Evolutionary conservation across 1,140 invertebrate species (phyloP).

Genomic region (Limonius californicus): DNA sequence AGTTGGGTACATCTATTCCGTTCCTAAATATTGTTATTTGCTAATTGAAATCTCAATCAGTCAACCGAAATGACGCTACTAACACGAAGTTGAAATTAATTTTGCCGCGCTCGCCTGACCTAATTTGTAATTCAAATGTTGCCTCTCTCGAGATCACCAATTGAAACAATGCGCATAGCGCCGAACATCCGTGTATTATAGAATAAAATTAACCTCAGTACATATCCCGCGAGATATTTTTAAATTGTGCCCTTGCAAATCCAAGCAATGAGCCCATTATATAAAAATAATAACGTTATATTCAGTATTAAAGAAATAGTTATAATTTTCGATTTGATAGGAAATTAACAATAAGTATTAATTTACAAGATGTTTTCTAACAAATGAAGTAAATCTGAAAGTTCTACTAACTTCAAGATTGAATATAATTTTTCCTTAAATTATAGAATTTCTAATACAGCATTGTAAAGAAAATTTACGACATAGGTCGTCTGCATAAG

Average conservation of each 20-base stretch:
- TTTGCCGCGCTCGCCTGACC: conserved; percentile 31
- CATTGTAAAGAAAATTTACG: too few relatives aligned
- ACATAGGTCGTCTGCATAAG: too few relatives aligned
- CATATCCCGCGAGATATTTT: neutral
- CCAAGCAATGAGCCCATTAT: neutral
- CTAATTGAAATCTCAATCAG: conserved; percentile 40
- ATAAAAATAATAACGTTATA: neutral
- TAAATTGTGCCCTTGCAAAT: neutral
- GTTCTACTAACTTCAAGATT: too few relatives aligned
- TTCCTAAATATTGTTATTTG: conserved; percentile 40
- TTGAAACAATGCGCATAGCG: conserved; percentile 6
- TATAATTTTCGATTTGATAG: neutral
- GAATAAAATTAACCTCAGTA: neutral
- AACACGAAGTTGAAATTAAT: conserved; percentile 39
- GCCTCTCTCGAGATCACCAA: conserved; percentile 16
- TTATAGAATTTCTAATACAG: too few relatives aligned
- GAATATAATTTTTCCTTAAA: too few relatives aligned
- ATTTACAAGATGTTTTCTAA: neutral
- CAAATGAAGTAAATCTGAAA: too few relatives aligned
- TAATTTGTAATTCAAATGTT: conserved; percentile 40
- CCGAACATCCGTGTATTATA: conserved; percentile 1
- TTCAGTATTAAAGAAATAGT: neutral
- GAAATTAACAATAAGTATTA: too few relatives aligned
- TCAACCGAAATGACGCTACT: conserved; percentile 30
- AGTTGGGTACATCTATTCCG: conserved; percentile 14